Base-by-base conservation (phyloP, 1,140 invertebrate species). In the Nilaparvata lugens region DNA sequence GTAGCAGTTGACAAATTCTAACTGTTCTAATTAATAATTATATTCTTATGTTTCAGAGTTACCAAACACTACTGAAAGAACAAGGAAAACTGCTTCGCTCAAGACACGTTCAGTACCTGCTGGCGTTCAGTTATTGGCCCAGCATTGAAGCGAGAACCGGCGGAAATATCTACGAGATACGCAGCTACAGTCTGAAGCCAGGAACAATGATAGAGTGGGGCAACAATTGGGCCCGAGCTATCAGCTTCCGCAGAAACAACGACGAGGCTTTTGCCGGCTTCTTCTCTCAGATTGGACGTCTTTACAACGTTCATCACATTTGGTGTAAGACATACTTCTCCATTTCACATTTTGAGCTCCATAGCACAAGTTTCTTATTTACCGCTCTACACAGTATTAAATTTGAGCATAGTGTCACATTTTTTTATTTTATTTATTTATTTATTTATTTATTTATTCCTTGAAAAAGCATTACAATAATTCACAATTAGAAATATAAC, bases 141-240 rank as follows among this genome's bases (percentile, higher is more conserved):
- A 78, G 81, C 60, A 87, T 92, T 7, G 76, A 83, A 62, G 82
- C 84, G n/a, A 78, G 92, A 60, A 68, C 76, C 7, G 82, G 83
- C n/a, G 78, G 80, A 24, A 89, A 92, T 70, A 89, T 95, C 64
- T 98, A 98, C 71, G 95, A 98, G 79, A 91, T 98, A 68, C 81
- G 95, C 68, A 93, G 89, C 64, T 85, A 78, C 68, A 87, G 90
- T 67, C 76, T 98, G 19, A 95, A 95, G 76, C 93, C 95, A 5
- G 86, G 95, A 24, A 97, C 95, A 1, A 97, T 98, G 93, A 97
- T 98, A 66, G 95, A 98, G 77, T 98, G 95, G 96, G 95, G 94
- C 63, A 98, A 98, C 74, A 96, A 97, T 75, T 98, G 95, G 96
- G 93, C 95, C 0, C 78, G 93, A 69, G 96, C 94, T 40, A 92